phyloP scores from a whole-genome alignment of 2,113 vertebrate genomes.

The Ginglymostoma cirratum region DNA sequence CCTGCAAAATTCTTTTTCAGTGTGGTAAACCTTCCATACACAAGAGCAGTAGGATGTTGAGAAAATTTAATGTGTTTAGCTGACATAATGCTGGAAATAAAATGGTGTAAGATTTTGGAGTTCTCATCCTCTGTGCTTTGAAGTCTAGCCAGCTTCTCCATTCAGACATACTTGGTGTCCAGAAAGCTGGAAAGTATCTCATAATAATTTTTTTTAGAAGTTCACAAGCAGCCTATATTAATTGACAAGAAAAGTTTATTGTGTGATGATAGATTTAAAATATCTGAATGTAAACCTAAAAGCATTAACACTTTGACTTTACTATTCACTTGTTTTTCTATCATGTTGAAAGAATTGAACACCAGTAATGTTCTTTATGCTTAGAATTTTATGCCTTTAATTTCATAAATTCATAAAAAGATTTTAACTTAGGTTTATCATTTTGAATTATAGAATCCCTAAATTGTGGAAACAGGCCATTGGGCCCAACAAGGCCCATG shows the following conservation, averaged over 20 bases:
- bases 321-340: not conserved
- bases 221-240: not conserved
- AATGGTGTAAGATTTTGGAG: not conserved
- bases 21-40: conserved; percentile 41
- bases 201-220: not conserved
- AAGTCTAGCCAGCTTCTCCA: not conserved
- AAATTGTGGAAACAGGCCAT: no score
- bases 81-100: conserved; percentile 33
- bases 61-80: conserved; percentile 30
- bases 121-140: conserved; percentile 2
- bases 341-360: not conserved
- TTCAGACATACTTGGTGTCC: not conserved
- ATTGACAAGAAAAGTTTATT: not conserved
- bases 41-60: conserved; percentile 37
- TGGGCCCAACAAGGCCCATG: no score
- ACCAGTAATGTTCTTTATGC: not conserved
- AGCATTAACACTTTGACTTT: not conserved
- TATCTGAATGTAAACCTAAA: not conserved
- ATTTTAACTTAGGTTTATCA: not conserved
- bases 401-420: not conserved
- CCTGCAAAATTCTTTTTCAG: conserved; percentile 52
- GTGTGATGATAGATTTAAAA: not conserved
- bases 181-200: not conserved
- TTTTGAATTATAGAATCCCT: not conserved
- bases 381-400: not conserved